Percentiles rank a stretch among this genome's conserved stretches.
phyloP scores from a whole-genome alignment of 2,888 invertebrate species.

The Perizoma flavofasciatum region DNA sequence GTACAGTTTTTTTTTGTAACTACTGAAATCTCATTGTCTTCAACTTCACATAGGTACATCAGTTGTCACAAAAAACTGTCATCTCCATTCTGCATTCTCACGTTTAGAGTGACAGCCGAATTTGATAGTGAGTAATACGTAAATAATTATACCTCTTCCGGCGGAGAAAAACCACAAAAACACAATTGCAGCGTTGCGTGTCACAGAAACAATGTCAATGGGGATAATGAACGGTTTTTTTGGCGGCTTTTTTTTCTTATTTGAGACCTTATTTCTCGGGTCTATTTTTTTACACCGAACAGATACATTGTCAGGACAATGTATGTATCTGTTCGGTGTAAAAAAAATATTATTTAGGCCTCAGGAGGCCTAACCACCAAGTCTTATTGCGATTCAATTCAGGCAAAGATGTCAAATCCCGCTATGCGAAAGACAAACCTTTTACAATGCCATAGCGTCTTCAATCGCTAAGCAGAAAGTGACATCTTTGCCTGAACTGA shows the following conservation, averaged over 20 bases:
- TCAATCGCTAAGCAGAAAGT: no score
- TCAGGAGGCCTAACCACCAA: no score
- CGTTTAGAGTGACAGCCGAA: conserved; percentile 51
- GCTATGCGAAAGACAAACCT: no score
- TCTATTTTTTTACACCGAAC: no score
- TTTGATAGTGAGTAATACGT: conserved; percentile 75
- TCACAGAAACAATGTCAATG: conserved; percentile 64
- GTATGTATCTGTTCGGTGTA: no score
- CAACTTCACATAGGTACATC: conserved; percentile 17
- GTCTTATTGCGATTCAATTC: no score
- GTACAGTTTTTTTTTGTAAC: no score
- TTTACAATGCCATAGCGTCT: no score
- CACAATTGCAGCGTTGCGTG: conserved; percentile 75
- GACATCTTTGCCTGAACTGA: no score
- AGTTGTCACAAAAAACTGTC: conserved; percentile 43
- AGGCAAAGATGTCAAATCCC: no score
- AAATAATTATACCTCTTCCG: conserved; percentile 79
- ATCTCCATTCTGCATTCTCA: conserved; percentile 42
- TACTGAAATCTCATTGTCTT: conserved; percentile 31
- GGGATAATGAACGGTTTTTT: conserved; percentile 47
- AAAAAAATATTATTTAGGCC: no score
- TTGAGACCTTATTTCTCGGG: conserved; percentile 7
- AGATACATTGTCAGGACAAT: no score
- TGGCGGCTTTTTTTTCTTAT: conserved; percentile 30
- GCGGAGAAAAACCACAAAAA: conserved; percentile 71